Evolutionary conservation across 2,797 vertebrate genomes (phyloP).

Genomic region (Acrocephalus scirpaceus): DNA sequence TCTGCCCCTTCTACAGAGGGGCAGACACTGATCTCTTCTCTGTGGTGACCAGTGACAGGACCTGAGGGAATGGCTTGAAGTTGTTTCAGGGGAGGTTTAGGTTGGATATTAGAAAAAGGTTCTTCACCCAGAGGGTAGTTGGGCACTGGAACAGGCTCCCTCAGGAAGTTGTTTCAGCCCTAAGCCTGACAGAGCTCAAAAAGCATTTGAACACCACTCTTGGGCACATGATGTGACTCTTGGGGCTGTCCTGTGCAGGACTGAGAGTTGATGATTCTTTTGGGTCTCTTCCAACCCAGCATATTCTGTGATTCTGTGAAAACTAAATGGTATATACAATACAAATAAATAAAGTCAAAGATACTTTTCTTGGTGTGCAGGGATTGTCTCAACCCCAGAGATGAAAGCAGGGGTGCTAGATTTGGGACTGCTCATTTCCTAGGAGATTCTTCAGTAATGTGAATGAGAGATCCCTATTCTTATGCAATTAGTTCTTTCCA

Average conservation of each 20-base stretch:
- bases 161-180: too few relatives aligned
- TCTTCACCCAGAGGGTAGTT: accelerated
- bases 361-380: neutral
- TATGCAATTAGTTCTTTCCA: neutral
- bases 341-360: neutral
- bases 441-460: neutral
- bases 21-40: neutral
- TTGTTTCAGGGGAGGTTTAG: accelerated
- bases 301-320: neutral
- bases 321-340: neutral
- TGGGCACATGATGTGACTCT: accelerated
- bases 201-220: neutral
- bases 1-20: too few relatives aligned
- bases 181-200: neutral
- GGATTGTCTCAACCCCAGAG: neutral
- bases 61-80: neutral
- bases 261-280: neutral
- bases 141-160: neutral
- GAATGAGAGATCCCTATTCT: neutral
- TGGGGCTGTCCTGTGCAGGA: neutral
- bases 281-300: neutral
- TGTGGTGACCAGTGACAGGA: neutral
- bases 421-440: neutral
- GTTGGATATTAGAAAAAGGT: neutral
- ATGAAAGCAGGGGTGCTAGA: neutral